These are phyloP conservation scores for Laupala kohalensis DNA, from an alignment of 1,140 invertebrate species.

Conservation along the genomic window DNA sequence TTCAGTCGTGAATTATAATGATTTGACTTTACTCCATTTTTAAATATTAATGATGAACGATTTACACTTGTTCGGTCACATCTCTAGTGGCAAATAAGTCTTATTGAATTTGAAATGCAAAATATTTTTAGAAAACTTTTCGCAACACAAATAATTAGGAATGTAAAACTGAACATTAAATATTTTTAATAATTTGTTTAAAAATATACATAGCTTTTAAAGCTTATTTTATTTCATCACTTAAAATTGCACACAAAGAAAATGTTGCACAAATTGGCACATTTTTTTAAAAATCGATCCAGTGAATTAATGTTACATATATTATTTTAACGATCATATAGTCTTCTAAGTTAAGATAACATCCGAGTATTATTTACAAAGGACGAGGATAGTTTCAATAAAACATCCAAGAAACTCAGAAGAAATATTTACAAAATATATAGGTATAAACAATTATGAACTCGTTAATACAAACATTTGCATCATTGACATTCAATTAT, in stretches of 20 bases:
- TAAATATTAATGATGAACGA: too few species aligned
- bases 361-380: neutral
- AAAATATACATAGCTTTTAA: neutral
- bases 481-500: neutral
- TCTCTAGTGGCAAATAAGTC: too few species aligned
- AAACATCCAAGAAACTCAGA: neutral
- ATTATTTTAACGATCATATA: neutral
- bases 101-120: neutral
- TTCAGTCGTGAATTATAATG: too few species aligned
- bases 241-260: neutral
- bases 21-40: too few species aligned
- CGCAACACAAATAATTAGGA: neutral
- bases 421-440: neutral
- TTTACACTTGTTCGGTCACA: too few species aligned
- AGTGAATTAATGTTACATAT: neutral
- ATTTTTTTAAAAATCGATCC: neutral
- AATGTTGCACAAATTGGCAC: neutral
- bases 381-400: neutral
- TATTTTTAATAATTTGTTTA: neutral
- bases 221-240: neutral
- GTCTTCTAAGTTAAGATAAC: neutral
- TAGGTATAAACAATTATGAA: neutral
- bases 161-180: neutral
- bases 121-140: neutral
- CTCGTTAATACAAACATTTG: neutral